phyloP scores from a whole-genome alignment of 2,888 invertebrate genomes.

The Eucera pruinosa region DNA sequence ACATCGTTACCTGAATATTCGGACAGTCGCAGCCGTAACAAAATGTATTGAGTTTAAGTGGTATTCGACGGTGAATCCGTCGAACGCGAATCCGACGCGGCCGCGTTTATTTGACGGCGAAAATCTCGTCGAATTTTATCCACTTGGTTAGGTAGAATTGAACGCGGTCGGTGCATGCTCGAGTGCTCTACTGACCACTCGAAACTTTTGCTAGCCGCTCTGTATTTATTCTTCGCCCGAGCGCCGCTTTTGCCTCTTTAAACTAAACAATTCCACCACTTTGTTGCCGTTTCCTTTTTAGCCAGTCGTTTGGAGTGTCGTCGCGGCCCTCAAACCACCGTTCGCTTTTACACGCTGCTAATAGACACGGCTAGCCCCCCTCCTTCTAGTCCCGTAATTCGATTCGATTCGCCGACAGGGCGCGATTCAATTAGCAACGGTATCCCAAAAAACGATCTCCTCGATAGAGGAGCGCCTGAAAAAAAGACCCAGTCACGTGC shows the following conservation, averaged over 20 bases:
- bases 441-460: not conserved
- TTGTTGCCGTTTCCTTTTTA: constrained; percentile 7
- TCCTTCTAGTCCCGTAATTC: no score
- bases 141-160: constrained; percentile 48
- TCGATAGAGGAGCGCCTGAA: no score
- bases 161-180: constrained; percentile 32
- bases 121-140: constrained; percentile 35
- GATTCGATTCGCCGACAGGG: no score
- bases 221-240: constrained; percentile 37
- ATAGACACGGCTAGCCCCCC: no score
- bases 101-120: no score
- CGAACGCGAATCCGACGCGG: no score
- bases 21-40: no score
- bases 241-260: constrained; percentile 10
- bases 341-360: not conserved
- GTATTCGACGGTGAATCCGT: no score
- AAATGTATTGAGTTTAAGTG: no score
- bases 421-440: constrained; percentile 47
- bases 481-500: constrained; percentile 39
- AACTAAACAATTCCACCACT: constrained; percentile 26
- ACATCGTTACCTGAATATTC: no score
- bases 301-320: constrained; percentile 2
- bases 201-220: no score
- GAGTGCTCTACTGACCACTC: no score
- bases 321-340: not conserved